phyloP scores from a whole-genome alignment of 2,797 vertebrate genomes.

The Parauchenoglanis punctatus region DNA sequence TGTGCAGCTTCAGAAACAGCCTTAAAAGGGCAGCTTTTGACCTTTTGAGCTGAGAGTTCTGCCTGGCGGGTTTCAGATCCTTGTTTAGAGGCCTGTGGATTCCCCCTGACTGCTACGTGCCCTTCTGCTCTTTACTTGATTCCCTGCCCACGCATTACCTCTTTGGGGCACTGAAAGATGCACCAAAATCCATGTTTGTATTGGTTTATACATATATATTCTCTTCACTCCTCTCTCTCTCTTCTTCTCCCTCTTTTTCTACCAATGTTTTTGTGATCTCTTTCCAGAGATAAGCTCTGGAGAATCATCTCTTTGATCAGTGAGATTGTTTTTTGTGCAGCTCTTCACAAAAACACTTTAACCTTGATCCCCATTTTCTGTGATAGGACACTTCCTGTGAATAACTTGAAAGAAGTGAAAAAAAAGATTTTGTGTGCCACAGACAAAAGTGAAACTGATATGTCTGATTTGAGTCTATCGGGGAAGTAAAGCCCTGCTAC shows the following conservation, averaged over 20 bases:
- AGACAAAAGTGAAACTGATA: slow-evolving; percentile 45
- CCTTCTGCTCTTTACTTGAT: slow-evolving; percentile 43
- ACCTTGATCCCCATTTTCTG: neutral
- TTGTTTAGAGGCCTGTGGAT: slow-evolving; percentile 56
- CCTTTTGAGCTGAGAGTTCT: slow-evolving; percentile 56
- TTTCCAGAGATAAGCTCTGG: neutral
- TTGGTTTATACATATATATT: neutral
- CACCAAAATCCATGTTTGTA: slow-evolving; percentile 18
- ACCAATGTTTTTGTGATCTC: neutral
- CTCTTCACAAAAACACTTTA: neutral
- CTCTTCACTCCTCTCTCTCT: neutral
- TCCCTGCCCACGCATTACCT: slow-evolving; percentile 38
- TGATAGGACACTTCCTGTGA: slow-evolving; percentile 23
- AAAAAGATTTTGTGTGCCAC: neutral
- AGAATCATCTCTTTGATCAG: neutral
- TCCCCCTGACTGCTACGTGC: slow-evolving; percentile 42
- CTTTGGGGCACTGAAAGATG: slow-evolving; percentile 11
- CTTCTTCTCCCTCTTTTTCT: neutral
- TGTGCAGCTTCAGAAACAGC: slow-evolving; percentile 28
- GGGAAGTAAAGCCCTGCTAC: slow-evolving; percentile 21
- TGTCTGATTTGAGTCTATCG: slow-evolving; percentile 40
- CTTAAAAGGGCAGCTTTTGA: slow-evolving; percentile 54
- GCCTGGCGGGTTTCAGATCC: slow-evolving; percentile 58
- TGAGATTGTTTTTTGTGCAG: slow-evolving; percentile 3
- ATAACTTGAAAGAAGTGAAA: slow-evolving; percentile 45